Conservation (phyloP, 2,888 invertebrate genomes). For the Platynereis dumerilii region DNA sequence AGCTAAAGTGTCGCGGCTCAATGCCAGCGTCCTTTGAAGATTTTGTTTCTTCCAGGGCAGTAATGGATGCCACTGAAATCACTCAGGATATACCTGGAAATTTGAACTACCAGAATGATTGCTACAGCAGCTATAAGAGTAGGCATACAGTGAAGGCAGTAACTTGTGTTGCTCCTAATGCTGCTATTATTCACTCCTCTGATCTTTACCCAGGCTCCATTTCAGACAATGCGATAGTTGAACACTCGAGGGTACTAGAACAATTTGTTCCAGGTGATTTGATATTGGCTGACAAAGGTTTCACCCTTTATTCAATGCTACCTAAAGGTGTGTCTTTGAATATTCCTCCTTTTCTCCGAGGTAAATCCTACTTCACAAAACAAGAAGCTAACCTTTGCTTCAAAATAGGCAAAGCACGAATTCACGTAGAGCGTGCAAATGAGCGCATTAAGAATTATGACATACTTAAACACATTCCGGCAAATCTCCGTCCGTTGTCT, state of each 20-base stretch:
- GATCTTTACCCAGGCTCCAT: constrained; percentile 20
- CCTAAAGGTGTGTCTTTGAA: too few relatives aligned
- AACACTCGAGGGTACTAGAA: constrained; percentile 7
- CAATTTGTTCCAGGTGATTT: constrained; percentile 18
- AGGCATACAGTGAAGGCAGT: constrained; percentile 24
- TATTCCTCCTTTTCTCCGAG: too few relatives aligned
- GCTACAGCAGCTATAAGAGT: constrained; percentile 20
- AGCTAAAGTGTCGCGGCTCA: constrained; percentile 17
- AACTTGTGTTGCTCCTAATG: constrained; percentile 23
- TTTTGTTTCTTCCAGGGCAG: constrained; percentile 9
- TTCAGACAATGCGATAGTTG: constrained; percentile 18
- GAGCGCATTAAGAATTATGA: too few relatives aligned
- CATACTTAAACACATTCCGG: too few relatives aligned
- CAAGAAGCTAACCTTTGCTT: too few relatives aligned
- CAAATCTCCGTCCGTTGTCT: too few relatives aligned
- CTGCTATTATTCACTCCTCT: constrained; percentile 11
- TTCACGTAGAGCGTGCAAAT: too few relatives aligned
- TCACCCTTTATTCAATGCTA: too few relatives aligned
- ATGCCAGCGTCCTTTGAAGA: constrained; percentile 16
- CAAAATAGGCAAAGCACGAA: too few relatives aligned
- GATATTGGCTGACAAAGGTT: too few relatives aligned
- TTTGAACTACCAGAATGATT: background rate
- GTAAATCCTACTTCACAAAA: too few relatives aligned
- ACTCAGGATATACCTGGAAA: constrained; percentile 15
- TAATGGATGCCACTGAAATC: constrained; percentile 25